A percentile compares a stretch with the other conserved stretches of the same genome.
phyloP scores from a whole-genome alignment of 2,888 invertebrate species.

The Notocelia uddmanniana region DNA sequence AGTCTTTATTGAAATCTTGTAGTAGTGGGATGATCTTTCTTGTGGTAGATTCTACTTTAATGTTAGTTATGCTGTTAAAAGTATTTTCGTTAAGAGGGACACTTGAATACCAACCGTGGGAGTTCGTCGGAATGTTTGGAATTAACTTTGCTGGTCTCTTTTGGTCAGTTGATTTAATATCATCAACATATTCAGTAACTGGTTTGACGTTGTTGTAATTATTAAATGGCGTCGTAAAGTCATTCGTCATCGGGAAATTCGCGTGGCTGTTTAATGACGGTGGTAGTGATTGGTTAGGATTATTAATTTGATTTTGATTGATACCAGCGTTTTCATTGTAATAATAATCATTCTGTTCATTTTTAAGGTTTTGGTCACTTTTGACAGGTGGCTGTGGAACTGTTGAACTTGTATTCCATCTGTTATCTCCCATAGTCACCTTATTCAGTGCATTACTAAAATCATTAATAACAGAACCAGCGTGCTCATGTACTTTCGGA shows the following conservation, averaged over 20 bases:
- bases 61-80: constrained; percentile 67
- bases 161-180: constrained; percentile 58
- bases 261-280: constrained; percentile 77
- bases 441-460: constrained; percentile 56
- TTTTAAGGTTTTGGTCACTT: constrained; percentile 18
- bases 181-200: constrained; percentile 62
- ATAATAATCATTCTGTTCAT: constrained; percentile 38
- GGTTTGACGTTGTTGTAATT: constrained; percentile 57
- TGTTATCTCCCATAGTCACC: constrained; percentile 66
- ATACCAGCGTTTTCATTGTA: constrained; percentile 50
- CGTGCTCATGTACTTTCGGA: constrained; percentile 56
- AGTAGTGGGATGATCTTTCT: constrained; percentile 75
- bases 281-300: constrained; percentile 52
- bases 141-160: constrained; percentile 72
- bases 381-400: constrained; percentile 44
- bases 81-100: constrained; percentile 64
- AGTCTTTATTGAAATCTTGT: constrained; percentile 66
- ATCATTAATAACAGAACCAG: constrained; percentile 49
- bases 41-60: constrained; percentile 74
- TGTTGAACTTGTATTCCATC: constrained; percentile 71
- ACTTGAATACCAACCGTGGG: constrained; percentile 82
- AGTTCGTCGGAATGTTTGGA: constrained; percentile 75
- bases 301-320: constrained; percentile 50
- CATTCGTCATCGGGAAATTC: constrained; percentile 80
- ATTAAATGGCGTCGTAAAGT: constrained; percentile 55